Base-by-base conservation (phyloP, 2,113 vertebrate genomes). In the Corvus hawaiiensis region DNA sequence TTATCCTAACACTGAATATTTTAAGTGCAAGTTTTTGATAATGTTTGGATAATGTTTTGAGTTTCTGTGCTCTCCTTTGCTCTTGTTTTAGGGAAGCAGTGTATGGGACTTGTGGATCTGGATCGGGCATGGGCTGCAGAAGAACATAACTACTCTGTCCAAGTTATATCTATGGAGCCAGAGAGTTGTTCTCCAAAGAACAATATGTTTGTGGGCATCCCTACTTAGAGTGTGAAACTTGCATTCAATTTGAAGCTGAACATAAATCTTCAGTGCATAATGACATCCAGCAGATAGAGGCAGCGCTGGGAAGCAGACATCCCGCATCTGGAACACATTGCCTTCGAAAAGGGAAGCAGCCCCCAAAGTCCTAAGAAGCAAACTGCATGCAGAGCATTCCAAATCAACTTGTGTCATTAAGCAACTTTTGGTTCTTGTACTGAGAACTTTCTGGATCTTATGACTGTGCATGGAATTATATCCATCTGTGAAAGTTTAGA, bases 171-270 rank as follows among this genome's bases (percentile, higher is more conserved):
- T 63, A 99, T 99, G 99, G 98, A 99, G 97, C 99, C 99, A 23
- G 98, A 99, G 91, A 99, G 98, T 76, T 99, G 99, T 91, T 99
- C 99, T 51, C 99, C 99, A 23, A 99, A 99, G 97, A 99, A 99
- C 97, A 99, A 99, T 98, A 98, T 99, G 99, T 95, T 99, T 66
- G 97, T 99, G 79, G 99, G 98, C 23, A 89, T 97, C 85, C 98
- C 98, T 33, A 0, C 91, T 76, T 98, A 98, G 81, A 82, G 44
- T 30, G 74, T 64, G 75, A 89, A 68, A 62, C 16, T 83, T 73
- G n/a, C 43, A 18, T 74, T 75, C 16, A 11, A 58, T 91, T 91
- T 80, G 84, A 87, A 92, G 85, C 37, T 63, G 87, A 81, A 77
- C 78, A 28, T 73, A 84, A 78, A 30, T 93, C 89, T 86, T 94